These are phyloP conservation scores for Nyctereutes procyonoides DNA, from an alignment of 2,113 vertebrate species.

Conservation along the genomic window DNA sequence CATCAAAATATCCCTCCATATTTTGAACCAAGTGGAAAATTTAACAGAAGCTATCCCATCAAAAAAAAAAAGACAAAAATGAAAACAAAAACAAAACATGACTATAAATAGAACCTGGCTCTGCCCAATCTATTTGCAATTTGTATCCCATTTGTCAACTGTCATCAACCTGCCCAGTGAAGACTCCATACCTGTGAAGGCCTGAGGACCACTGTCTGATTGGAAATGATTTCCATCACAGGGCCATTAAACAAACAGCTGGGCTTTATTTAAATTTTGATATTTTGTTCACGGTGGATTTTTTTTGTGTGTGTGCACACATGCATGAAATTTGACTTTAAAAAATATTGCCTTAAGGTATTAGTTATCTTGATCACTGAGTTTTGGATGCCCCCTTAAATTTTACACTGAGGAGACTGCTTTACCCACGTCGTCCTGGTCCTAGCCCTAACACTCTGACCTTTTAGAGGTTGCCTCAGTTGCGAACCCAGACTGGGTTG, in stretches of 20 bases:
- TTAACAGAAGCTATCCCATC: neutral
- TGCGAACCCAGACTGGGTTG: too few relatives aligned
- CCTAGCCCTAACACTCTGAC: neutral
- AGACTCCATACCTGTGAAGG: fast-evolving
- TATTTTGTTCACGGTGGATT: neutral
- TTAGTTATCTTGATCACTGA: neutral
- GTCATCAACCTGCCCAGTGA: neutral
- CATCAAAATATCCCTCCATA: neutral
- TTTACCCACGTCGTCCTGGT: fast-evolving
- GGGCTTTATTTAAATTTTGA: neutral
- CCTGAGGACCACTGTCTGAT: neutral
- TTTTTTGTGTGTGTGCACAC: neutral
- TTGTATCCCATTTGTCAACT: too few relatives aligned
- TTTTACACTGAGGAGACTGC: neutral
- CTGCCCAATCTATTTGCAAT: neutral
- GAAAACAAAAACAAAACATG: neutral
- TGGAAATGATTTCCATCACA: neutral
- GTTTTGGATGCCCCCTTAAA: neutral
- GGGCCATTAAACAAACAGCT: neutral
- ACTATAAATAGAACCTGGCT: neutral
- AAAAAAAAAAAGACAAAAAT: neutral
- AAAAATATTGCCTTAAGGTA: neutral
- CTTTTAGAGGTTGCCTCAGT: too few relatives aligned
- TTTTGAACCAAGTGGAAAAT: neutral
- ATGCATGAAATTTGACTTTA: neutral